phyloP scores from a whole-genome alignment of 2,113 vertebrate genomes.

The Hassar affinis region DNA sequence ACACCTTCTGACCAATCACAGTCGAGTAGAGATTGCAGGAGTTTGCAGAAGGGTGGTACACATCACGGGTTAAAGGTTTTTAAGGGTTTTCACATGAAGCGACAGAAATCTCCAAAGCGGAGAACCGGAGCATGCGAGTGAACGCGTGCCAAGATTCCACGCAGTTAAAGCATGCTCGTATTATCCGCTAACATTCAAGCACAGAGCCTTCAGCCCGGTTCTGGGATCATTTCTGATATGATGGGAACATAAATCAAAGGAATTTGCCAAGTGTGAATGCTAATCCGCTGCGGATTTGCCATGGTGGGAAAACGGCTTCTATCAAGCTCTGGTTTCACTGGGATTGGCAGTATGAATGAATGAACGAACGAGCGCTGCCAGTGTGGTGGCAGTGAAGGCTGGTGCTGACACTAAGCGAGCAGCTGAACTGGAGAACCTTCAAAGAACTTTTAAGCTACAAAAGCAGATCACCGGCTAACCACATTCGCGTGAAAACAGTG shows the following conservation, averaged over 20 bases:
- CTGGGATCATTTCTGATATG: constrained; percentile 18
- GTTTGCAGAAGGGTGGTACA: too few species aligned
- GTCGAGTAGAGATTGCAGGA: too few species aligned
- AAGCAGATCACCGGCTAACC: not conserved
- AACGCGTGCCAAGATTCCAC: constrained; percentile 25
- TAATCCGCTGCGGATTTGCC: constrained; percentile 20
- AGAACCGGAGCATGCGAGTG: not conserved
- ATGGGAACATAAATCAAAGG: constrained; percentile 42
- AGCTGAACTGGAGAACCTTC: constrained; percentile 3
- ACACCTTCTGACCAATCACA: not conserved
- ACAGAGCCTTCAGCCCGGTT: not conserved
- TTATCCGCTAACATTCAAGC: constrained; percentile 36
- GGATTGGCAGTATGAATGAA: constrained; percentile 4
- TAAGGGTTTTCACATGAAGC: too few species aligned
- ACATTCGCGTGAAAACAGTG: not conserved
- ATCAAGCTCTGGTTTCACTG: constrained; percentile 46
- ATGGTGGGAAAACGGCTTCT: constrained; percentile 26
- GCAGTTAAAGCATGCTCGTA: constrained; percentile 29
- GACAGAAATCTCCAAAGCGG: not conserved
- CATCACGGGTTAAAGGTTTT: not conserved
- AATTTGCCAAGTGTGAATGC: constrained; percentile 24
- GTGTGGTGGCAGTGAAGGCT: constrained; percentile 26
- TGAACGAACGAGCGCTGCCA: not conserved
- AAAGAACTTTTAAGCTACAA: not conserved
- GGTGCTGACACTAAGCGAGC: not conserved